Evolutionary conservation across 2,797 vertebrate species (phyloP).

Genomic region (Avahi laniger): DNA sequence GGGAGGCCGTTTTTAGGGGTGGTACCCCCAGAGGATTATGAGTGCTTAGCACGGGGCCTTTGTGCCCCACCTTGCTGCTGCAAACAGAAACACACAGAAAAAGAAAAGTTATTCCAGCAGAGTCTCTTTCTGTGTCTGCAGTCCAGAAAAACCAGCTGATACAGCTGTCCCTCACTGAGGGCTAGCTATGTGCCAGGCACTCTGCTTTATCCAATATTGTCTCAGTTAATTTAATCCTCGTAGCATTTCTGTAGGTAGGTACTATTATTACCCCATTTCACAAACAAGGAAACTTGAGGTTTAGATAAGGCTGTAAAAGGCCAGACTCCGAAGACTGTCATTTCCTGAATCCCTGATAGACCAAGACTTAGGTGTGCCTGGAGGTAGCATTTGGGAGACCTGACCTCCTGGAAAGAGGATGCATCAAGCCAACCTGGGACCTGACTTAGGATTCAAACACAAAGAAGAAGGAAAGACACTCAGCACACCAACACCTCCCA

Average conservation of each 20-base stretch:
- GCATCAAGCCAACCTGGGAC: not conserved
- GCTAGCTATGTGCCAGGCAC: not conserved
- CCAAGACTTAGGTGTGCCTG: not conserved
- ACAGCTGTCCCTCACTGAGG: not conserved
- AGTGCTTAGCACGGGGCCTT: constrained; percentile 37
- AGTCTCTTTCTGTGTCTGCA: not conserved
- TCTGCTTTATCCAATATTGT: not conserved
- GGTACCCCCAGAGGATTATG: constrained; percentile 17
- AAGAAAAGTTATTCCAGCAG: not conserved
- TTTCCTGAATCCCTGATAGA: not conserved
- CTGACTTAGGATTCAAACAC: constrained; percentile 6
- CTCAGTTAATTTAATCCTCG: not conserved
- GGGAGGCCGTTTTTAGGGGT: constrained; percentile 45
- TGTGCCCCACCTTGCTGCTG: constrained; percentile 54
- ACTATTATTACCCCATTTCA: not conserved
- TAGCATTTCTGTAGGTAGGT: not conserved
- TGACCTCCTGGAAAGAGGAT: not conserved
- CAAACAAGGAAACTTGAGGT: constrained; percentile 5
- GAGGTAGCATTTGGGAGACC: not conserved
- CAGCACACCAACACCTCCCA: not conserved
- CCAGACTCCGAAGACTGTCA: not conserved
- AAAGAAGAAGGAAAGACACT: not conserved
- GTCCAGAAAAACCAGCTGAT: not conserved
- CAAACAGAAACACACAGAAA: constrained; percentile 47
- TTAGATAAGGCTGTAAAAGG: not conserved